Evolutionary conservation across 2,888 invertebrate species (phyloP).

Genomic region (Trissolcus japonicus): DNA sequence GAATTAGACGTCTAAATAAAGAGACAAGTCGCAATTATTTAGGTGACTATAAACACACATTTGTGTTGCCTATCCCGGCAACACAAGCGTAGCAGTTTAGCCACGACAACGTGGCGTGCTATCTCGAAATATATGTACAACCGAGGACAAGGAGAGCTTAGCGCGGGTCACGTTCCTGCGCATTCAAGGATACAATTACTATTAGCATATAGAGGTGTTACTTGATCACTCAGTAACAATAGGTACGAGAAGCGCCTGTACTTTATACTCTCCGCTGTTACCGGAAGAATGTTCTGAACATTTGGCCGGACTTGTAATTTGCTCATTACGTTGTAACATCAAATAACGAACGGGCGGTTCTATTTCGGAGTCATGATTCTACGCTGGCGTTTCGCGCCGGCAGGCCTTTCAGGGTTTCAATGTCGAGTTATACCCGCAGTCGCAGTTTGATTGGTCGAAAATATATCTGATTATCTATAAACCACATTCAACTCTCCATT

Average conservation of each 20-base stretch:
- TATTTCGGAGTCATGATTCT: slow-evolving; percentile 3
- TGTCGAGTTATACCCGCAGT: slow-evolving; percentile 12
- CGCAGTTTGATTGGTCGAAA: slow-evolving; percentile 23
- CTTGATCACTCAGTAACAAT: slow-evolving; percentile 48
- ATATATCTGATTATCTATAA: slow-evolving; percentile 40
- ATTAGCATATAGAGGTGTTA: slow-evolving; percentile 53
- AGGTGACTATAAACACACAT: slow-evolving; percentile 37
- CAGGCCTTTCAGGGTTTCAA: slow-evolving; percentile 10
- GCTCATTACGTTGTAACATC: background rate
- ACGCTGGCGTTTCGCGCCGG: slow-evolving; percentile 10
- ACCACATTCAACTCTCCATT: slow-evolving; percentile 41
- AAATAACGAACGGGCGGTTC: slow-evolving; percentile 2
- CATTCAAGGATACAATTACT: slow-evolving; percentile 52
- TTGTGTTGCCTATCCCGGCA: slow-evolving; percentile 35
- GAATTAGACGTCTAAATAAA: slow-evolving; percentile 35
- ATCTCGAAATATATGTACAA: slow-evolving; percentile 43
- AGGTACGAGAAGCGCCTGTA: slow-evolving; percentile 32
- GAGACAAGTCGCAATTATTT: slow-evolving; percentile 36
- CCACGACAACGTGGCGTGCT: slow-evolving; percentile 38
- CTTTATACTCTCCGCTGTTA: slow-evolving; percentile 26
- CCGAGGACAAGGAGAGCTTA: slow-evolving; percentile 27
- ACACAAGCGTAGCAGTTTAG: slow-evolving; percentile 48
- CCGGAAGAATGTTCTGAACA: background rate
- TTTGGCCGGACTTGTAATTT: background rate
- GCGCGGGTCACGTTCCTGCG: slow-evolving; percentile 47